Evolutionary conservation across 2,113 vertebrate genomes (phyloP).

Genomic region (Noturus placidus): DNA sequence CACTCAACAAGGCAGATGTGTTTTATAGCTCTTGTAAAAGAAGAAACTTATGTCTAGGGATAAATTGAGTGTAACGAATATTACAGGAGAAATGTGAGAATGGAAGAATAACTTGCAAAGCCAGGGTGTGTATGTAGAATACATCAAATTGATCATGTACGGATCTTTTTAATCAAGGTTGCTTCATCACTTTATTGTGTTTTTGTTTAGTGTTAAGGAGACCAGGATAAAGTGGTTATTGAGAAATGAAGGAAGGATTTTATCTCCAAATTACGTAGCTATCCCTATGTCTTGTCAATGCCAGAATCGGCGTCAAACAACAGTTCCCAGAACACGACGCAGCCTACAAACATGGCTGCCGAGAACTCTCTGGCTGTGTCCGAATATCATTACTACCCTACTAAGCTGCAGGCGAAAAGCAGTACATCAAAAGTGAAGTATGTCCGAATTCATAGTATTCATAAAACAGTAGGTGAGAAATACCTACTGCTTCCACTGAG

Average conservation of each 20-base stretch:
- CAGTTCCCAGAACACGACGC: no score
- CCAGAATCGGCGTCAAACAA: no score
- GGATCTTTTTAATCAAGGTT: neutral
- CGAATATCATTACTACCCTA: no score
- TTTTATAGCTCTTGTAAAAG: constrained; percentile 62
- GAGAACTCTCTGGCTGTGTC: no score
- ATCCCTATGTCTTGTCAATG: neutral
- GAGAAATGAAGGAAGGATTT: neutral
- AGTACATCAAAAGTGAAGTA: no score
- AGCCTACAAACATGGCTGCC: no score
- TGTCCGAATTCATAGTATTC: no score
- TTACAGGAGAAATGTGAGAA: constrained; percentile 37
- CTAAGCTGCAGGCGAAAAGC: no score
- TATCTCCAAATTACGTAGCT: neutral
- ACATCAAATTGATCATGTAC: constrained; percentile 29
- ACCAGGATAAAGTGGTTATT: neutral
- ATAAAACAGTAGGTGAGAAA: no score
- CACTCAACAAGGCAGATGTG: constrained; percentile 45
- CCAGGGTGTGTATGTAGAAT: constrained; percentile 10
- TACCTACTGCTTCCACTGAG: no score
- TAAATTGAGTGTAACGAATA: constrained; percentile 44
- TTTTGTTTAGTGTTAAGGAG: neutral
- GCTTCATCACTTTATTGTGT: neutral
- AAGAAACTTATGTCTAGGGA: constrained; percentile 55
- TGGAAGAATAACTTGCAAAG: constrained; percentile 17